Base-by-base conservation (phyloP, 2,888 invertebrate genomes). In the Teleogryllus oceanicus region DNA sequence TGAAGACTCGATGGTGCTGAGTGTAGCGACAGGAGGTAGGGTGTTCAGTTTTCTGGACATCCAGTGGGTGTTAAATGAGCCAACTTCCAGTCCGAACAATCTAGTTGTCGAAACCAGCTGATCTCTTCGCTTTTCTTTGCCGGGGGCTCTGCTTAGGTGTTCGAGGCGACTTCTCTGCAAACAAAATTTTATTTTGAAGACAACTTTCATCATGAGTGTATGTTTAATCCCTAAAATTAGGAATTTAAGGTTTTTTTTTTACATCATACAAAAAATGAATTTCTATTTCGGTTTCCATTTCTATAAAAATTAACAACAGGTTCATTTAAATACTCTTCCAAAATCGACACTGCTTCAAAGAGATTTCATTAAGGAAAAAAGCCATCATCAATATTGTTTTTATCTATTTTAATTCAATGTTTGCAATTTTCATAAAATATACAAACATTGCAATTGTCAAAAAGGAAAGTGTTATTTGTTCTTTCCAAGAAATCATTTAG, bases 51-150 rank as follows among this genome's bases (percentile, higher is more conserved):
- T 76, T 37, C 76, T 76, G 18, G 18, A 37, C 20, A 20, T 21
- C n/a, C 24, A 76, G 5, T 20, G 49, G 76, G 16, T 21, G 24
- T 21, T 20, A 11, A 13, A 18, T 21, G 11, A 21, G 74, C n/a
- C 21, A 11, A 12, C n/a, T 74, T 20, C n/a, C n/a, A 74, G 11
- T 37, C 21, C 13, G 2, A 24, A 18, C 11, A 20, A 80, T 83
- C 87, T 86, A 89, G 85, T 92, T 92, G 86, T 93, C 92, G 82
- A 92, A 92, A 83, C 93, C 93, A 78, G 91, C 92, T 79, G 92
- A 89, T 86, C 92, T 91, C 87, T 94, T 94, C 76, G 91, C 91
- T 88, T 94, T 95, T 85, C 94, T 91, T 87, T 93, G 90, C 85
- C 93, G 92, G 79, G 94, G 94, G 49, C 83, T 84, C 74, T 82